These are phyloP conservation scores for Penaeus vannamei DNA, from an alignment of 1,140 invertebrate genomes.

Conservation along the genomic window DNA sequence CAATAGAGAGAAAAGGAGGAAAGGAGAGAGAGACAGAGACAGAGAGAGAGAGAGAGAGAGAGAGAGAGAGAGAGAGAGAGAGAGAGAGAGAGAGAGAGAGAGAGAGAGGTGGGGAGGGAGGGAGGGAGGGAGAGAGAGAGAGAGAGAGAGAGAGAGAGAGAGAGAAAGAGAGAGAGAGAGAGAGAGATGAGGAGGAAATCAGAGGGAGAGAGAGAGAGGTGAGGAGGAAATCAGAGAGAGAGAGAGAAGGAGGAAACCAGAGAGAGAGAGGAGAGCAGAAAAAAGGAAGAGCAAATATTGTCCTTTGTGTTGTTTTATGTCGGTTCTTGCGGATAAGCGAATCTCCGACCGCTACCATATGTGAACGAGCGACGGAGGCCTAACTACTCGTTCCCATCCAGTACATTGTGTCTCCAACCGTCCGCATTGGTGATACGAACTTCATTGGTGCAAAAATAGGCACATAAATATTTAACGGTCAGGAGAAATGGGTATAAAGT, in stretches of 20 bases:
- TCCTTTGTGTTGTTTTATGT: neutral
- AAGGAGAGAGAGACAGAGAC: neutral
- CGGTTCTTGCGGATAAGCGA: no score
- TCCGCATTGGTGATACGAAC: constrained; percentile 27
- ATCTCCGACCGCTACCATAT: neutral
- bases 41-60: no score
- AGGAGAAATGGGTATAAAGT: constrained; percentile 29
- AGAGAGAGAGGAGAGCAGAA: neutral
- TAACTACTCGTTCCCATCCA: neutral
- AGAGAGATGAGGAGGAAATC: neutral
- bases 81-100: neutral
- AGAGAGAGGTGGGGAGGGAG: neutral
- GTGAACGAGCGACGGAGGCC: neutral
- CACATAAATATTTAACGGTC: constrained; percentile 37
- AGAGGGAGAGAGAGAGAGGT: neutral
- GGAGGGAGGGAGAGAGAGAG: neutral
- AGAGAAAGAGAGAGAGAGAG: neutral
- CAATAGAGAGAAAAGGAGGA: neutral
- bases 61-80: neutral
- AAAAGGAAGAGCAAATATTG: neutral
- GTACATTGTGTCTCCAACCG: neutral
- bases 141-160: neutral
- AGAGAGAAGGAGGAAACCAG: neutral
- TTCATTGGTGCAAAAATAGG: constrained; percentile 43
- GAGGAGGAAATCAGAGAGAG: neutral